Base-by-base conservation (phyloP, 2,888 invertebrate genomes). In the Physocephala rufipes region DNA sequence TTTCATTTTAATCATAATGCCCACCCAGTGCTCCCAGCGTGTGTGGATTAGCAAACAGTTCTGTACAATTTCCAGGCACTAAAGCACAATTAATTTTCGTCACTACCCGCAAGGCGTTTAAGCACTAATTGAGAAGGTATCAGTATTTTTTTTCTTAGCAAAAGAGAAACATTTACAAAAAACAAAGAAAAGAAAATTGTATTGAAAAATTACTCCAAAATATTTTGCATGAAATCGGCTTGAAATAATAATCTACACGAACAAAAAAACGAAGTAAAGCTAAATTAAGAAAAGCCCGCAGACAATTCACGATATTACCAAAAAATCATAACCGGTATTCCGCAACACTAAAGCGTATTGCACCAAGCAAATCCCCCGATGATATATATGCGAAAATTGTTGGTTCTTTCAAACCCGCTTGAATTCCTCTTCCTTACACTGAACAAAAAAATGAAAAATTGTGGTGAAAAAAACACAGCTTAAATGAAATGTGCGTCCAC, bases 291-390 rank as follows among this genome's bases (percentile, higher is more conserved):
- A 63, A 19, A 26, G 64, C 64, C 64, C 51, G 49, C 49, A 28
- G 64, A 49, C 49, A 64, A 64, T 49, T 64, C 51, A 62, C 36
- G 43, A 36, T 49, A 53, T 53, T 21, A 53, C 53, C 21, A 53
- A 53, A 49, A 53, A 53, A 47, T 21, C 15, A 9, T 36, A 9
- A 4, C 36, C 9, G n/a, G n/a, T 36, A 9, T 7, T 36, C 4
- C 36, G 36, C 36, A 7, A 36, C 36, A 9, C 36, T 36, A 36
- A 4, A 36, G 36, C 36, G 36, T 36, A 36, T n/a, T n/a, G n/a
- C n/a, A n/a, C n/a, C n/a, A n/a, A n/a, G n/a, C n/a, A n/a, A n/a
- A n/a, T n/a, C n/a, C n/a, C n/a, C n/a, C n/a, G n/a, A n/a, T n/a
- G n/a, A n/a, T n/a, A n/a, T n/a, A n/a, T n/a, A n/a, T n/a, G n/a